Evolutionary conservation across 2,113 vertebrate genomes (phyloP).

Genomic region (Acanthochromis polyacanthus): DNA sequence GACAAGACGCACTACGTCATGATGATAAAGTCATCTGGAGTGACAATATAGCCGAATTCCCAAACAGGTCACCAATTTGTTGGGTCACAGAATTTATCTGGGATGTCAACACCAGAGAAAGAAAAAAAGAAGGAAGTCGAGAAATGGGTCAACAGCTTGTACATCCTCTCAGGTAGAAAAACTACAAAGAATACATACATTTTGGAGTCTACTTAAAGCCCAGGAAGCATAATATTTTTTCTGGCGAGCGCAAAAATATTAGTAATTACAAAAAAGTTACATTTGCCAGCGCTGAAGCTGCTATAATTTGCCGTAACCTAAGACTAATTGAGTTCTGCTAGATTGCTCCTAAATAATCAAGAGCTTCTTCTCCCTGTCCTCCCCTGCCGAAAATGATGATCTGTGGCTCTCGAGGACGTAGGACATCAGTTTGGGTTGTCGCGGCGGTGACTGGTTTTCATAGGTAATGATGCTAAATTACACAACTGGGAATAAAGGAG

Average conservation of each 20-base stretch:
- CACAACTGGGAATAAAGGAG: slow-evolving; percentile 70
- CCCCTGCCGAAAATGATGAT: slow-evolving; percentile 65
- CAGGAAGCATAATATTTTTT: background rate
- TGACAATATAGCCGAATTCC: background rate
- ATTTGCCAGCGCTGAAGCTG: slow-evolving; percentile 33
- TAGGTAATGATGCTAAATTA: slow-evolving; percentile 80
- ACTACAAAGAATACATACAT: background rate
- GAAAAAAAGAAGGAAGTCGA: background rate
- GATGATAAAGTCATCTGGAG: background rate
- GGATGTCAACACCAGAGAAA: background rate
- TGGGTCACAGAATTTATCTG: background rate
- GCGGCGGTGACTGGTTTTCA: slow-evolving; percentile 69
- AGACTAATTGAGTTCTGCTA: slow-evolving; percentile 63
- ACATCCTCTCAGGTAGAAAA: background rate
- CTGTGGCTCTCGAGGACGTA: slow-evolving; percentile 43
- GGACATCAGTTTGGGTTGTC: slow-evolving; percentile 64
- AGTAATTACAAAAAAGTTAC: slow-evolving; percentile 23
- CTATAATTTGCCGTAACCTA: slow-evolving; percentile 22
- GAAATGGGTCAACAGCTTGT: slow-evolving; percentile 5
- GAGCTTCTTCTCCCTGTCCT: slow-evolving; percentile 61
- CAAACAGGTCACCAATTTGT: background rate
- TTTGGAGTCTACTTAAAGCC: background rate
- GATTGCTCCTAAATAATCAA: slow-evolving; percentile 66
- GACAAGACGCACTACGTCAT: too few relatives aligned
- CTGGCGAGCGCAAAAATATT: background rate